Conservation (phyloP, 2,797 vertebrate genomes). For the Ptychadena robeensis region DNA sequence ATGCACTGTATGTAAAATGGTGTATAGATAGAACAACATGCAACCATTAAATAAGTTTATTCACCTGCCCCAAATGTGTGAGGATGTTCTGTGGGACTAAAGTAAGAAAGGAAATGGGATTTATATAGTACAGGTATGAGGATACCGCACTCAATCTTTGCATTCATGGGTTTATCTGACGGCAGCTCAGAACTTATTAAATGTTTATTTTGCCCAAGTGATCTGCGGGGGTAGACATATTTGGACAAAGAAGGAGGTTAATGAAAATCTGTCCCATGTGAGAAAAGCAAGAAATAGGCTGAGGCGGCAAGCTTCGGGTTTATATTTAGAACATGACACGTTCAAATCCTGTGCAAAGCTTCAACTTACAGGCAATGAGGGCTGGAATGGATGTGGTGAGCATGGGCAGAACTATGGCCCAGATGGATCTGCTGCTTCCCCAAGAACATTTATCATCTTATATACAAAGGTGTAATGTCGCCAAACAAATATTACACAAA, state of each 20-base stretch:
- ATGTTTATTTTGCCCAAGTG: constrained; percentile 38
- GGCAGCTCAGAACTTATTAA: constrained; percentile 28
- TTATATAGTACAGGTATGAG: constrained; percentile 2
- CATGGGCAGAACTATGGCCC: neutral
- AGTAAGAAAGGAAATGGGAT: neutral
- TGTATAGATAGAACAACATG: neutral
- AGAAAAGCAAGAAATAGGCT: constrained; percentile 25
- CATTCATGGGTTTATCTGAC: constrained; percentile 9
- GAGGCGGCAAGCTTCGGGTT: neutral
- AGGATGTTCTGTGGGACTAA: neutral
- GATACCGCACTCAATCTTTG: constrained; percentile 6
- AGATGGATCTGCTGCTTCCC: no score
- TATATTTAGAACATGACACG: constrained; percentile 21
- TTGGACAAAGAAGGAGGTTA: constrained; percentile 42
- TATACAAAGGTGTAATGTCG: no score
- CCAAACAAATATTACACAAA: no score
- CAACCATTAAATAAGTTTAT: neutral
- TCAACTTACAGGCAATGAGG: neutral
- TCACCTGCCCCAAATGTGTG: constrained; percentile 7
- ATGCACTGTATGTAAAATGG: neutral
- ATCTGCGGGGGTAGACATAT: constrained; percentile 26
- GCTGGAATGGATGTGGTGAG: neutral
- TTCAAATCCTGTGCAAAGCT: neutral
- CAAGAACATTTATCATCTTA: no score
- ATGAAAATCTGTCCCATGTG: constrained; percentile 48